Base-by-base conservation (phyloP, 2,888 invertebrate species). In the Trisateles emortualis region DNA sequence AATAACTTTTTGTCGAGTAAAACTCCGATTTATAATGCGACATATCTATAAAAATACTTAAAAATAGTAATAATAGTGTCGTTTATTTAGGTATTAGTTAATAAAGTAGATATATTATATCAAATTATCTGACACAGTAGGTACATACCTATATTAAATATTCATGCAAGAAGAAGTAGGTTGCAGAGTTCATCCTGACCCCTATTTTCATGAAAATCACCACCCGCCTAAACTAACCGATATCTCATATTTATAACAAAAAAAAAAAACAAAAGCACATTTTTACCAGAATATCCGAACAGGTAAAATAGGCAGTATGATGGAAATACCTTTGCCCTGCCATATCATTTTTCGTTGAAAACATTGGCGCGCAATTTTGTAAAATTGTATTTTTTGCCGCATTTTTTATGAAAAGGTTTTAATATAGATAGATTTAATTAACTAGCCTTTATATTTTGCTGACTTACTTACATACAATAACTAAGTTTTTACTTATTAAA, bases 251-350 rank as follows among this genome's bases (percentile, higher is more conserved):
- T 39, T 40, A 11, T 39, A 10, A 13, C 13, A 16, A 17, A 46
- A 42, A 16, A 24, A 36, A 42, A 46, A 30, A 48, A 42, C 13
- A 44, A 52, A 40, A 29, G 22, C 30, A 33, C 32, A 42, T 43
- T 35, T 14, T n/a, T 11, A 44, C 26, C 16, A 24, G 29, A 55
- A 56, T 51, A 47, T 51, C 35, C 22, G 29, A 40, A 44, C 48
- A 48, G 44, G 47, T 41, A 44, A 48, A 26, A 41, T 36, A 48
- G 48, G 44, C 36, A 10, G 14, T 22, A 24, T 48, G 47, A 52
- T 44, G n/a, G 30, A 36, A 51, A 43, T 50, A 40, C 43, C 24
- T 39, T 48, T 48, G 43, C 52, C 39, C 22, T 32, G 24, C 42
- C 43, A 44, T 40, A 48, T 48, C 30, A 26, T 41, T 41, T 47